phyloP scores from a whole-genome alignment of 2,797 vertebrate species.

The Malacoraja senta region DNA sequence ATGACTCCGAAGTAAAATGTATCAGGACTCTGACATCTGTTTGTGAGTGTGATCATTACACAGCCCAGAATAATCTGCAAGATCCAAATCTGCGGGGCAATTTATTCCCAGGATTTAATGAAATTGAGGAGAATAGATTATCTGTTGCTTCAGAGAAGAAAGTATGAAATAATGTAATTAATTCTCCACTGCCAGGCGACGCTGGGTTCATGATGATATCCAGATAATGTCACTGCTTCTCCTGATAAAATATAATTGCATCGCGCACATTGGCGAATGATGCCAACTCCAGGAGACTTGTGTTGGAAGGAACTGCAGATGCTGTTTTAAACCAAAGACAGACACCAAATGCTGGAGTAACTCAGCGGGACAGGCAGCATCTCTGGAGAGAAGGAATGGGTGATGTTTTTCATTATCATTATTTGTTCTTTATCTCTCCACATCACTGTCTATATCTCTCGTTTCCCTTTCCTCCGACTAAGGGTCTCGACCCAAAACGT shows the following conservation, averaged over 20 bases:
- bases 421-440: no score
- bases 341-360: no score
- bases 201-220: neutral
- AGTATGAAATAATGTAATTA: neutral
- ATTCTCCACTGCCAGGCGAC: neutral
- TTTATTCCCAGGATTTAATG: neutral
- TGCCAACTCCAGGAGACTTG: neutral
- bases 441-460: no score
- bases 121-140: neutral
- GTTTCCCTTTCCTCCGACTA: no score
- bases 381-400: no score
- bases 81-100: neutral
- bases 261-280: no score
- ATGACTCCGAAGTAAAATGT: no score
- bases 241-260: neutral
- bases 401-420: no score
- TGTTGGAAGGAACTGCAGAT: neutral
- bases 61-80: neutral
- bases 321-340: no score
- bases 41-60: neutral
- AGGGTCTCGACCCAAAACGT: no score
- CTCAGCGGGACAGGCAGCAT: no score
- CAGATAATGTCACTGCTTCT: neutral
- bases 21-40: no score
- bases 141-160: neutral